Percentiles rank a stretch among this genome's conserved stretches.
These are phyloP conservation scores for Siniperca undulata DNA, from an alignment of 2,797 vertebrate species.

Conservation along the genomic window DNA sequence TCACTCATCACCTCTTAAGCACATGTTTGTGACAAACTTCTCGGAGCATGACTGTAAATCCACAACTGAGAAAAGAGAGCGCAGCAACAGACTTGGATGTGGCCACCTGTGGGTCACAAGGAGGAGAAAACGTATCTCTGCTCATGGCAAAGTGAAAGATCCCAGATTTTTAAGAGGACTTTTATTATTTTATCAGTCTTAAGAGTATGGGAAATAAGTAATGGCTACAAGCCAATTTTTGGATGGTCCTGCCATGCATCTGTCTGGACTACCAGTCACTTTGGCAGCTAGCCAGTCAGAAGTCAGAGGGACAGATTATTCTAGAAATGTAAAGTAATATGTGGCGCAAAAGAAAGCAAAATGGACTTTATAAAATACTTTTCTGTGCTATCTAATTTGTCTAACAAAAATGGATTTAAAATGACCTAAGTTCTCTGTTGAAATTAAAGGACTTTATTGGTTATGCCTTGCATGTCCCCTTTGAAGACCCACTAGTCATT, in stretches of 20 bases:
- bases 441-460: background rate
- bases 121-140: conserved; percentile 22
- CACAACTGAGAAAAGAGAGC: conserved; percentile 44
- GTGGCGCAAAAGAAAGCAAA: conserved; percentile 9
- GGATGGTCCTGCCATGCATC: conserved; percentile 19
- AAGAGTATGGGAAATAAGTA: conserved; percentile 20
- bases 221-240: conserved; percentile 3
- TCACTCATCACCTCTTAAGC: conserved; percentile 68
- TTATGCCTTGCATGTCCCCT: background rate
- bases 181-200: conserved; percentile 36
- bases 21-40: conserved; percentile 67
- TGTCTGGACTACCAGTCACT: conserved; percentile 39
- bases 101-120: conserved; percentile 62
- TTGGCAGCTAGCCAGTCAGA: conserved; percentile 43
- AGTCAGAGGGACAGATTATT: conserved; percentile 31
- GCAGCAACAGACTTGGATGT: conserved; percentile 40
- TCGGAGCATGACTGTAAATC: conserved; percentile 67
- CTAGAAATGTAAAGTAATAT: conserved; percentile 25
- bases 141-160: conserved; percentile 15
- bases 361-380: background rate
- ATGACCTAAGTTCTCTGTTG: background rate
- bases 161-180: conserved; percentile 1
- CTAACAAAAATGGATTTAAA: background rate
- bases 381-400: background rate
- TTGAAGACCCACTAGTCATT: background rate